Percentiles rank a stretch among this genome's conserved stretches.
Conservation (phyloP, 2,113 vertebrate species). For the Alligator mississippiensis region DNA sequence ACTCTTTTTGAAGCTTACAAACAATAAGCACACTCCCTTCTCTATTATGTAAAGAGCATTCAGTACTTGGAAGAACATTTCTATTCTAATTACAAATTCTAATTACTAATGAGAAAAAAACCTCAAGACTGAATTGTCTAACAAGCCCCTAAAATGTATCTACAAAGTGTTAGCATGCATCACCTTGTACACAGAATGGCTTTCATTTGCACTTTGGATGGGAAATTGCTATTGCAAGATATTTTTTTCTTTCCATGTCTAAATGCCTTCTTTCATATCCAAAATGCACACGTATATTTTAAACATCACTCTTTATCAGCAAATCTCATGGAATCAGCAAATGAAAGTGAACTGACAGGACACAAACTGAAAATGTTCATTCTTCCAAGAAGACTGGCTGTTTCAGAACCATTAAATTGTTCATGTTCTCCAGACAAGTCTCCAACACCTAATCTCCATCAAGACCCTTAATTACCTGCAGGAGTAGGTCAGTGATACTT, state of each 20-base stretch:
- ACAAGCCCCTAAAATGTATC: not conserved
- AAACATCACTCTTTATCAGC: not conserved
- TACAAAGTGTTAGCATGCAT: accelerated
- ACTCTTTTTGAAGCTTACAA: not conserved
- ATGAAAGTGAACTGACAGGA: not conserved
- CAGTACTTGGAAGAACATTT: not conserved
- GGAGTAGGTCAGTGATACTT: not conserved
- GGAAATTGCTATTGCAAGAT: not conserved
- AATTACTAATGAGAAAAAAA: not conserved
- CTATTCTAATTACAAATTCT: not conserved
- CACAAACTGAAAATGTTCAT: not conserved
- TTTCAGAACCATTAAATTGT: not conserved
- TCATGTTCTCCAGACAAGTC: not conserved
- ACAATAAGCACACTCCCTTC: not conserved
- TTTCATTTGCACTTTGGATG: not conserved
- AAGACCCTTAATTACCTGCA: not conserved
- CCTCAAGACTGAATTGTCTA: not conserved
- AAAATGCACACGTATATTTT: accelerated
- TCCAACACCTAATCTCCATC: not conserved
- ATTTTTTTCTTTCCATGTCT: not conserved
- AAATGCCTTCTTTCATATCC: not conserved
- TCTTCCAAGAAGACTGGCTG: not conserved
- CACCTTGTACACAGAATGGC: accelerated
- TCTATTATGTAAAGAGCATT: not conserved
- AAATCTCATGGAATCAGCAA: not conserved